A percentile compares a stretch with the other conserved stretches of the same genome.
These are phyloP conservation scores for Trogon surrucura DNA, from an alignment of 2,113 vertebrate genomes.

Conservation along the genomic window DNA sequence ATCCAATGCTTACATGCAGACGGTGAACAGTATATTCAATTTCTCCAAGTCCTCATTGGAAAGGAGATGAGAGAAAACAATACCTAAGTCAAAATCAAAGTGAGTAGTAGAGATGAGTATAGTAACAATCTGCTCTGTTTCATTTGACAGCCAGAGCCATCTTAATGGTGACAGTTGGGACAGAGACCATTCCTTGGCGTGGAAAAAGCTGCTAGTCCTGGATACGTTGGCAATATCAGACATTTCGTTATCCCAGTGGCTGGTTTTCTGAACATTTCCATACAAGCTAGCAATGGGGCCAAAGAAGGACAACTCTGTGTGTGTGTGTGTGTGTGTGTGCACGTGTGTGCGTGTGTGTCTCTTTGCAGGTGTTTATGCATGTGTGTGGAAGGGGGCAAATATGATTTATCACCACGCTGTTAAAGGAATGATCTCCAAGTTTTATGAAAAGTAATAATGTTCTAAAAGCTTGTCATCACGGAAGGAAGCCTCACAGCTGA, in stretches of 20 bases:
- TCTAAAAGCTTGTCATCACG: background rate
- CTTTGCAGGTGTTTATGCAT: background rate
- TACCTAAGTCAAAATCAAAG: background rate
- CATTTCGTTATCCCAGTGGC: background rate
- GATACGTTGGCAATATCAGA: background rate
- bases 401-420: background rate
- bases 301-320: background rate
- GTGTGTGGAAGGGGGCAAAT: background rate
- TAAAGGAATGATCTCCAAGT: background rate
- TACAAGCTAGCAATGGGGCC: background rate
- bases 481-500: background rate
- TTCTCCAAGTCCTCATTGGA: background rate
- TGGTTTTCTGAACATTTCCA: background rate
- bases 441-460: fast-evolving
- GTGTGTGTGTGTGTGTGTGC: background rate
- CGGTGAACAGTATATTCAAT: background rate
- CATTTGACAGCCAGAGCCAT: background rate
- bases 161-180: background rate
- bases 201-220: background rate
- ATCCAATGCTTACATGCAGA: background rate
- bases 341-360: background rate
- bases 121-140: background rate
- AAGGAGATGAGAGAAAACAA: background rate
- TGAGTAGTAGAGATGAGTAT: background rate
- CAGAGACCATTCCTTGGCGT: background rate